Base-by-base conservation (phyloP, 2,888 invertebrate species). In the Archips crataeganus region DNA sequence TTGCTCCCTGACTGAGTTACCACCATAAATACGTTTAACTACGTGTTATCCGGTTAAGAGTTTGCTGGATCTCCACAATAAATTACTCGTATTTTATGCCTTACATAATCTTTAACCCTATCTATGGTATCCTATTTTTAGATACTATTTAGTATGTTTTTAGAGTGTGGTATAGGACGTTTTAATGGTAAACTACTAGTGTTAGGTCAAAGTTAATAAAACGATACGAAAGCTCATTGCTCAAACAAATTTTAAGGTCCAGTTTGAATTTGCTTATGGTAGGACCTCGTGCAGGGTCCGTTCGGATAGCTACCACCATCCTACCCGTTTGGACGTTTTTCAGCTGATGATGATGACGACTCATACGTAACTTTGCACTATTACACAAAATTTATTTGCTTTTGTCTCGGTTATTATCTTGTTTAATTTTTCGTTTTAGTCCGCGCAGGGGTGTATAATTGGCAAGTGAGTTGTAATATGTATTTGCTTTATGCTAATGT, bases 41-140 rank as follows among this genome's bases (percentile, higher is more conserved):
- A 11, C 59, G 32, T 60, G 60, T 36, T 60, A 60, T 60, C n/a
- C 60, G 8, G 60, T 60, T 60, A 60, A 60, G 60, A 60, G 57
- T 23, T 57, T 32, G 32, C 57, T 32, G 32, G 57, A 57, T 57
- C 23, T 32, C 10, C 3, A 57, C n/a, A 51, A 51, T 4, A 51
- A 51, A 15, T 57, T 57, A 23, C 23, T 23, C 23, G 23, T 23
- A 23, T 23, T 15, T 23, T n/a, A 49, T 6, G 49, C 49, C 15
- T 9, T 9, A 10, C 23, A 54, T 6, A 51, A 51, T n/a, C 2
- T 5, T 13, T 3, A 36, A 51, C 51, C 51, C 8, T 51, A 5
- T 15, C 8, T 51, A 5, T 15, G 1, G 9, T 15, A 1, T 51
- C 15, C 2, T 15, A 15, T 6, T 51, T 51, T 23, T 8, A 13